These are phyloP conservation scores for Dicaeum eximium DNA, from an alignment of 2,113 vertebrate genomes.

Conservation along the genomic window DNA sequence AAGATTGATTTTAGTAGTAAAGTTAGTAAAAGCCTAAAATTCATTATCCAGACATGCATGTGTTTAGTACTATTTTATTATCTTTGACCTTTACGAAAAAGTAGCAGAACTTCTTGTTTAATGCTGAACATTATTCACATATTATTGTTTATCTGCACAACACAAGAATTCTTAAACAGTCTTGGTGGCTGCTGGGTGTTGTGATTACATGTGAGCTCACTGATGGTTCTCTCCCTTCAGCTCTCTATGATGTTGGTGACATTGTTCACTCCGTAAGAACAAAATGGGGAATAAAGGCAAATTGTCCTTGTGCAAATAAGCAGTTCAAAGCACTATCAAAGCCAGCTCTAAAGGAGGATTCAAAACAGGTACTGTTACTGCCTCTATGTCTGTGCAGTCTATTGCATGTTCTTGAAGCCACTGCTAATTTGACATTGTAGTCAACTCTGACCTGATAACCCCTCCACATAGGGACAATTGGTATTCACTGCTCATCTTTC, in stretches of 20 bases:
- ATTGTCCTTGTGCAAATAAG: slow-evolving; percentile 78
- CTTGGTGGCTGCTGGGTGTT: background rate
- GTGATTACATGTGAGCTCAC: background rate
- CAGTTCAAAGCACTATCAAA: slow-evolving; percentile 75
- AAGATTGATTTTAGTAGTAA: background rate
- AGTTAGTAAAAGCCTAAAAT: background rate
- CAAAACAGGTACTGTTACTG: slow-evolving; percentile 71
- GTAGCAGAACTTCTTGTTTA: background rate
- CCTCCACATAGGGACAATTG: accelerated
- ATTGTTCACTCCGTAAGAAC: slow-evolving; percentile 79
- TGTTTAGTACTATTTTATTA: background rate
- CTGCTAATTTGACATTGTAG: background rate
- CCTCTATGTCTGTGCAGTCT: background rate
- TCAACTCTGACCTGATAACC: background rate
- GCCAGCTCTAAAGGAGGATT: slow-evolving; percentile 74
- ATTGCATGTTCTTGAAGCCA: accelerated
- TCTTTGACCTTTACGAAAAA: background rate
- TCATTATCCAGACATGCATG: too few species aligned
- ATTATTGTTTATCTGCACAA: background rate
- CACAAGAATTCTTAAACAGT: background rate
- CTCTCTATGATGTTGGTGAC: slow-evolving; percentile 83
- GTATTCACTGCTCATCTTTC: background rate
- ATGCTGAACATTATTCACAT: background rate
- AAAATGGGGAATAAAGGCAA: slow-evolving; percentile 82
- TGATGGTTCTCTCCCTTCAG: slow-evolving; percentile 42